Base-by-base conservation (phyloP, 2,113 vertebrate genomes). In the Ammospiza nelsoni region DNA sequence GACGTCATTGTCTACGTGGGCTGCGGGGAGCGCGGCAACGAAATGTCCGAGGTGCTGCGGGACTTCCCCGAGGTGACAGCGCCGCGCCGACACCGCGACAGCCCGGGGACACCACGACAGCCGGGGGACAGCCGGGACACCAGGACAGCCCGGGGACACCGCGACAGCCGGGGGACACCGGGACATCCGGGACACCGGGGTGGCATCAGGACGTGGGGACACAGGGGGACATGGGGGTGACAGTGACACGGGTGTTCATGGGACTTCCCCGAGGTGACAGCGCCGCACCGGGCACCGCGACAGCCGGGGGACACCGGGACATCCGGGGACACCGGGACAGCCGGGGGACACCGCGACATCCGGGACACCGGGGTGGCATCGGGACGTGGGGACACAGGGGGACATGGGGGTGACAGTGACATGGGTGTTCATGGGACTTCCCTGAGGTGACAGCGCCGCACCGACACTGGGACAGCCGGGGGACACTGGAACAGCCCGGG, bases 1-100 rank as follows among this genome's bases (percentile, higher is more conserved):
- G 97, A 97, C 12, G 4, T 97, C 80, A 98, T 97, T 43, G 94
- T 97, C 58, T 97, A 98, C 11, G 97, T 97, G 82, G 97, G 97
- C 46, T 98, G 97, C 3, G 96, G 97, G 2, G 96, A 98, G 90
- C 86, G 97, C 0, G 97, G 97, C 57, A 97, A 98, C 7, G 97
- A 98, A 69, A 97, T 97, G 97, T 95, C 97, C 3, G 97, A 97
- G 74, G 97, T 97, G 35, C 96, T 98, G 27, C 41, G 95, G 41
- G 41, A 43, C 41, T 43, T 43, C 41, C 41, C 41, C 41, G 15
- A 43, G 41, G 41, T 43, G 41, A 43, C 41, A 43, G 9, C 7
- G 31, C 28, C 44, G 5, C 4, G 4, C 2, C 94, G 95, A 1
- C 55, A n/a, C 21, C 29, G 54, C 1, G 3, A 55, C 54, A 21